Evolutionary conservation across 2,888 invertebrate species (phyloP).

Genomic region (Elysia crispata): DNA sequence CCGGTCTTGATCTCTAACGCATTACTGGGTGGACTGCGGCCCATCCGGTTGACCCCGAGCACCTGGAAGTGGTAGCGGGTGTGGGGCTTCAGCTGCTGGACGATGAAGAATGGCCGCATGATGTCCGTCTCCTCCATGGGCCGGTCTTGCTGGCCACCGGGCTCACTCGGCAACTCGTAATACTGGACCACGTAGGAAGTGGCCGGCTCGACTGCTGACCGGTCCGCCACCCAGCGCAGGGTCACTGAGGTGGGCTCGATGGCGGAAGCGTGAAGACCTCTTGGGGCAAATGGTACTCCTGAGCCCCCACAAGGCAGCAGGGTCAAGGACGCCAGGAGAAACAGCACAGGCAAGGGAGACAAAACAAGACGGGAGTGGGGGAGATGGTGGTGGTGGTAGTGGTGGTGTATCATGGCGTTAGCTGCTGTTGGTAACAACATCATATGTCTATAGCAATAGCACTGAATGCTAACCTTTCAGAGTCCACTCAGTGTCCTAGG

Average conservation of each 20-base stretch:
- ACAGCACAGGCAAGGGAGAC: no score
- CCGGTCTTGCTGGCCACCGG: conserved; percentile 71
- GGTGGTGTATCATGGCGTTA: no score
- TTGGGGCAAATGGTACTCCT: conserved; percentile 95
- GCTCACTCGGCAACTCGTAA: conserved; percentile 81
- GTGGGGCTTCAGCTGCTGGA: conserved; percentile 88
- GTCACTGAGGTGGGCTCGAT: conserved; percentile 95
- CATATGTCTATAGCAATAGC: no score
- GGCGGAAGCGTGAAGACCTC: conserved; percentile 92
- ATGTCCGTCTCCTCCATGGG: conserved; percentile 93
- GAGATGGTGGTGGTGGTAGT: not conserved
- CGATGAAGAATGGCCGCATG: conserved; percentile 90
- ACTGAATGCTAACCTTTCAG: no score
- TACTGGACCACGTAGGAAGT: conserved; percentile 97
- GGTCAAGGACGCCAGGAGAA: no score
- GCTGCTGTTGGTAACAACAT: no score
- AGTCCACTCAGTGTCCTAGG: no score
- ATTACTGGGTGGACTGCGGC: conserved; percentile 91
- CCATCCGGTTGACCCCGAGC: conserved; percentile 95
- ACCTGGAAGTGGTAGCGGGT: conserved; percentile 98
- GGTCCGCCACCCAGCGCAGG: conserved; percentile 85
- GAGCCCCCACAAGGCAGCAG: conserved; percentile 52
- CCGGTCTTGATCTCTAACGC: conserved; percentile 95
- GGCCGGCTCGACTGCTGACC: conserved; percentile 82
- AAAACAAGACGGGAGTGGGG: not conserved